Base-by-base conservation (phyloP, 2,113 vertebrate genomes). In the Oncorhynchus mykiss region DNA sequence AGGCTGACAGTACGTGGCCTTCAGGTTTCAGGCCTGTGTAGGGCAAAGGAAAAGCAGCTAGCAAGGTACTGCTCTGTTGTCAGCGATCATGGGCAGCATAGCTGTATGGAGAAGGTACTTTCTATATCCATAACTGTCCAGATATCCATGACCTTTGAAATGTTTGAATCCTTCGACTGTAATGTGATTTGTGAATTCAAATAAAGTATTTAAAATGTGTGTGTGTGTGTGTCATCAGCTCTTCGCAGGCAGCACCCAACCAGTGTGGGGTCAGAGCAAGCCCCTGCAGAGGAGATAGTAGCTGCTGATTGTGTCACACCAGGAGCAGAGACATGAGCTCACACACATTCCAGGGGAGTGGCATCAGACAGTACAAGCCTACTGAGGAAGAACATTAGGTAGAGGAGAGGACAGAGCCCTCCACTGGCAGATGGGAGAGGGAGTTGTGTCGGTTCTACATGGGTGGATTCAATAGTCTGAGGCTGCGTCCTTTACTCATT, bases 341-440 rank as follows among this genome's bases (percentile, higher is more conserved):
- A 11, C 76, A 22, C 39, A 72, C 62, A 67, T 78, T 72, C 62
- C 69, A 64, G 68, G 31, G 75, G 31, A 16, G 67, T 71, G 68
- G 75, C 11, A 39, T 67, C 48, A 70, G 68, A 45, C 39, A 45
- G 39, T 11, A 45, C 39, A 45, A 45, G 68, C 68, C 39, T 45
- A 9, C 39, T 45, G 39, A 45, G 39, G 39, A 45, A 45, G 39
- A 27, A 27, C 9, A 68, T 5, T 4, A 27, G 67, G 27, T 39
- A 14, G 20, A 45, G 39, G 39, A 45, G 60, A 22, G 62, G 7
- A 9, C 34, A 72, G 80, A 67, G 25, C 84, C 84, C 72, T 69
- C 86, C 5, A 24, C 66, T 81, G 85, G 82, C 80, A 57, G 62
- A 31, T 34, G 4, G 54, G 66, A 70, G 1, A 29, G 65, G 4